Percentiles rank a stretch among this genome's conserved stretches.
These are phyloP conservation scores for Carposina sasakii DNA, from an alignment of 1,140 invertebrate species.

Conservation along the genomic window DNA sequence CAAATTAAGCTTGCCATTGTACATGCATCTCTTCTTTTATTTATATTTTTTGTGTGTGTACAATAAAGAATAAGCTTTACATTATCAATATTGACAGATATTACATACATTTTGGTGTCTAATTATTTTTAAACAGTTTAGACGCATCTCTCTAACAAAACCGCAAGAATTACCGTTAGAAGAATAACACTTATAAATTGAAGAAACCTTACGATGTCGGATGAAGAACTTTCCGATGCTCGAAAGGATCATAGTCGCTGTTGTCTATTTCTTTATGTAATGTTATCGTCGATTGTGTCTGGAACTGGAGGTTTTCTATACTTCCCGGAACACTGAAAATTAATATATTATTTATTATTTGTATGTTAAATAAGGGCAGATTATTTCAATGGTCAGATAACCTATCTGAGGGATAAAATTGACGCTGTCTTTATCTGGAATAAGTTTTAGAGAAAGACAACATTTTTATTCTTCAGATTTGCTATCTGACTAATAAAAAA, in stretches of 20 bases:
- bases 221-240: constrained; percentile 76
- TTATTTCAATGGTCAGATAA: too few species aligned
- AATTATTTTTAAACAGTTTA: background rate
- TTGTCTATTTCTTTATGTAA: constrained; percentile 34
- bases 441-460: too few species aligned
- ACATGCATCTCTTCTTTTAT: too few species aligned
- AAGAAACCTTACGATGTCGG: constrained; percentile 80
- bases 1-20: too few species aligned
- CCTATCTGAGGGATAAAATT: too few species aligned
- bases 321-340: constrained; percentile 24
- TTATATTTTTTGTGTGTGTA: background rate
- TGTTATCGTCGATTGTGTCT: constrained; percentile 41
- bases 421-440: too few species aligned
- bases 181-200: too few species aligned
- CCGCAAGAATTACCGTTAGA: constrained; percentile 36
- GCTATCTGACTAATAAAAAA: too few species aligned
- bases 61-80: background rate
- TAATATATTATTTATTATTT: too few species aligned
- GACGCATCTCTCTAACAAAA: background rate
- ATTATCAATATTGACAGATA: background rate
- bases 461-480: too few species aligned
- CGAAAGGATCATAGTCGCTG: constrained; percentile 76
- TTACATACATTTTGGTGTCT: background rate
- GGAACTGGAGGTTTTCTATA: constrained; percentile 20
- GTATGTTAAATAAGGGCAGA: too few species aligned